Base-by-base conservation (phyloP, 2,888 invertebrate genomes). In the Conops quadrifasciatus region DNA sequence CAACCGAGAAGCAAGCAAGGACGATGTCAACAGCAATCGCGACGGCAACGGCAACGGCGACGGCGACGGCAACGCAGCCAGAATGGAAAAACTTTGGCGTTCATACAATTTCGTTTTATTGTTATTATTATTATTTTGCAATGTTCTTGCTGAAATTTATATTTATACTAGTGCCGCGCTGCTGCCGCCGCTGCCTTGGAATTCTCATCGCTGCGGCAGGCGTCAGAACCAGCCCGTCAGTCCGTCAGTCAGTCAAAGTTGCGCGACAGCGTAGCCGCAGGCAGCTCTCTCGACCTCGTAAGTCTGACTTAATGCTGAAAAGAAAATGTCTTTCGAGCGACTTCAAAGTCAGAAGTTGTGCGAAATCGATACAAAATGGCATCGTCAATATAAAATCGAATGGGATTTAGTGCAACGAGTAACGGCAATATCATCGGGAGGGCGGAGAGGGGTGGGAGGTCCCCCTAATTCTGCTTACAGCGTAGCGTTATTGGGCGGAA, bases 331-430 rank as follows among this genome's bases (percentile, higher is more conserved):
- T 72, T 72, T 66, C 56, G 28, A 60, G 45, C 67, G 66, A 58
- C 70, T 71, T 68, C 76, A 77, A 75, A 76, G 76, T 77, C 76
- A 71, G 75, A 75, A 78, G 75, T 79, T 80, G 79, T 79, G 78
- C 76, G 78, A 78, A 80, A 80, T 80, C 80, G 79, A 80, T 80
- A 79, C 78, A 78, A 79, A 79, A 80, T 79, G 77, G 78, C 79
- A 77, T 80, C 79, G 78, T 79, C 79, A 78, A 78, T n/a, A 80
- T 80, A 80, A 80, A 80, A 80, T 79, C 78, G 79, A 78, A 80
- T 62, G 51, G 24, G 60, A 75, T 74, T 49, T 67, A 56, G 70
- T 71, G 66, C 70, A 51, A 68, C 47, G 63, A 60, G 11, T 60
- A 47, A 9, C 19, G 13, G 21, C n/a, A 16, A 49, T 49, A 51